Percentiles rank a stretch among this genome's conserved stretches.
These are phyloP conservation scores for Nasonia vitripennis DNA, from an alignment of 1,140 invertebrate genomes.

Conservation along the genomic window DNA sequence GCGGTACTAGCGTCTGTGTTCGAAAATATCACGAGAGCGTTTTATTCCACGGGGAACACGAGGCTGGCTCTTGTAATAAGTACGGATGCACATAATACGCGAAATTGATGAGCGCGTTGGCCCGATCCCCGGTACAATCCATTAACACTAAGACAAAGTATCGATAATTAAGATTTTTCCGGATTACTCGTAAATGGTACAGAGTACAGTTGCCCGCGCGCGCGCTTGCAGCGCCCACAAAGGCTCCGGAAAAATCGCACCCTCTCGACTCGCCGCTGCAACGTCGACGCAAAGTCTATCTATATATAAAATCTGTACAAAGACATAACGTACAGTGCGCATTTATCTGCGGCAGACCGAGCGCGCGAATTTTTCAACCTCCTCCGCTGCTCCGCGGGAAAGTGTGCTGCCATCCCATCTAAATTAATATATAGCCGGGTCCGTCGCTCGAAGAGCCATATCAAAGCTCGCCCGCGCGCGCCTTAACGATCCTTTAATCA, in stretches of 20 bases:
- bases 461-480: not conserved
- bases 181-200: not conserved
- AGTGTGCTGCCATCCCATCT: not conserved
- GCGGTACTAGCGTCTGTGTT: no score
- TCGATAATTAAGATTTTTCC: not conserved
- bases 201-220: not conserved
- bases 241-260: not conserved
- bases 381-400: not conserved
- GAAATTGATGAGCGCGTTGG: not conserved
- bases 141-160: not conserved
- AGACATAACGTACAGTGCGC: not conserved
- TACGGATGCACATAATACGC: not conserved
- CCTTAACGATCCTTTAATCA: constrained; percentile 36
- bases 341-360: not conserved
- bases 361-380: not conserved
- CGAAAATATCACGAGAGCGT: not conserved
- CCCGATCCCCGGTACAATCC: not conserved
- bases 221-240: not conserved
- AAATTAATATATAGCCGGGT: constrained; percentile 17
- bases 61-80: not conserved
- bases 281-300: not conserved
- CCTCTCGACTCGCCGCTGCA: not conserved
- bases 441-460: not conserved
- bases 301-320: not conserved
- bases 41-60: not conserved